Conservation (phyloP, 2,888 invertebrate species). For the Eucera pruinosa region DNA sequence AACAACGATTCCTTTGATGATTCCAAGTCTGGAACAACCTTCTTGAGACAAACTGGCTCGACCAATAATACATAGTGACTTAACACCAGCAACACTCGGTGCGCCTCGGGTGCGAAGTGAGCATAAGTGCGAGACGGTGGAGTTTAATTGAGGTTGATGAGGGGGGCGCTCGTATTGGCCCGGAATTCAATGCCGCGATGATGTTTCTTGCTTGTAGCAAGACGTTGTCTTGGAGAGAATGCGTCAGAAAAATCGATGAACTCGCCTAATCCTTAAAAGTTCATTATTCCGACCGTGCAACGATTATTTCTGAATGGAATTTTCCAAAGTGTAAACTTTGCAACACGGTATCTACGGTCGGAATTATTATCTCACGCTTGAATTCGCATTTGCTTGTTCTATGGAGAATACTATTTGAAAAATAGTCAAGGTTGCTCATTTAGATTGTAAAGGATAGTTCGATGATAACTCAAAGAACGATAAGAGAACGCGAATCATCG, state of each 20-base stretch:
- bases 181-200: slow-evolving; percentile 84
- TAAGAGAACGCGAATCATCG: background rate
- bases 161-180: slow-evolving; percentile 84
- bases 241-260: slow-evolving; percentile 72
- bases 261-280: slow-evolving; percentile 27
- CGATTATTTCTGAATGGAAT: background rate
- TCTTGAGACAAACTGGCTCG: slow-evolving; percentile 67
- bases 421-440: background rate
- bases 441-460: background rate
- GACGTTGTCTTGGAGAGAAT: slow-evolving; percentile 72
- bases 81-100: slow-evolving; percentile 74
- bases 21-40: slow-evolving; percentile 50
- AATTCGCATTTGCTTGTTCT: background rate
- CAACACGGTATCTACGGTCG: too few relatives aligned
- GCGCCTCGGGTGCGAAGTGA: slow-evolving; percentile 82
- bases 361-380: too few relatives aligned
- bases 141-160: slow-evolving; percentile 85
- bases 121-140: slow-evolving; percentile 82
- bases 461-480: background rate
- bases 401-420: background rate
- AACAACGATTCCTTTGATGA: slow-evolving; percentile 51
- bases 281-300: too few relatives aligned
- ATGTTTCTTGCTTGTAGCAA: slow-evolving; percentile 78
- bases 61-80: slow-evolving; percentile 76
- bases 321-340: background rate